Conservation (phyloP, 2,113 vertebrate species). For the Climacteris rufus region DNA sequence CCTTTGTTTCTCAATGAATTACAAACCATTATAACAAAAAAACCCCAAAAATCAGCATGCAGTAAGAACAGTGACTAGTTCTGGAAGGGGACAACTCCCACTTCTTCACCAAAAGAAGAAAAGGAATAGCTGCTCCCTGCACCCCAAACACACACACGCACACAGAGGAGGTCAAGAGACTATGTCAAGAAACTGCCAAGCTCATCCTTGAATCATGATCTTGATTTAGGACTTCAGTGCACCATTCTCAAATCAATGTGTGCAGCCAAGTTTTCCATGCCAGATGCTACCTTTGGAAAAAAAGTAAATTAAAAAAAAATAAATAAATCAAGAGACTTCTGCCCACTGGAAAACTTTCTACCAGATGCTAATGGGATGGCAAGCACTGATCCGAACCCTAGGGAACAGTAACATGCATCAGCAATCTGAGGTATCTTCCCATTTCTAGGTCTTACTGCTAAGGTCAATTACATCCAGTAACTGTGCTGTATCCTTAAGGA, state of each 20-base stretch:
- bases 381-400: constrained; percentile 69
- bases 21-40: not conserved
- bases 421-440: constrained; percentile 78
- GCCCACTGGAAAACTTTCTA: constrained; percentile 53
- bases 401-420: constrained; percentile 73
- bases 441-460: constrained; percentile 72
- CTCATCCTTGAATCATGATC: constrained; percentile 61
- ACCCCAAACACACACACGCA: constrained; percentile 25
- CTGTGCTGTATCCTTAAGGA: constrained; percentile 72
- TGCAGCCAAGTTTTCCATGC: constrained; percentile 33
- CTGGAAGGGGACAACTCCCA: not conserved
- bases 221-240: constrained; percentile 47
- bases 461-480: constrained; percentile 68
- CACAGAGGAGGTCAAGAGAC: constrained; percentile 57
- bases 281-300: constrained; percentile 30
- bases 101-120: constrained; percentile 7
- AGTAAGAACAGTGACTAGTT: constrained; percentile 38
- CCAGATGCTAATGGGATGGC: constrained; percentile 64
- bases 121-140: constrained; percentile 50
- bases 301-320: not conserved
- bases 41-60: not conserved
- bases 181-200: constrained; percentile 49
- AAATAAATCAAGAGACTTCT: not conserved
- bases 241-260: constrained; percentile 43
- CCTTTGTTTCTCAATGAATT: constrained; percentile 40